phyloP scores from a whole-genome alignment of 2,797 vertebrate genomes.

The Merluccius polli region DNA sequence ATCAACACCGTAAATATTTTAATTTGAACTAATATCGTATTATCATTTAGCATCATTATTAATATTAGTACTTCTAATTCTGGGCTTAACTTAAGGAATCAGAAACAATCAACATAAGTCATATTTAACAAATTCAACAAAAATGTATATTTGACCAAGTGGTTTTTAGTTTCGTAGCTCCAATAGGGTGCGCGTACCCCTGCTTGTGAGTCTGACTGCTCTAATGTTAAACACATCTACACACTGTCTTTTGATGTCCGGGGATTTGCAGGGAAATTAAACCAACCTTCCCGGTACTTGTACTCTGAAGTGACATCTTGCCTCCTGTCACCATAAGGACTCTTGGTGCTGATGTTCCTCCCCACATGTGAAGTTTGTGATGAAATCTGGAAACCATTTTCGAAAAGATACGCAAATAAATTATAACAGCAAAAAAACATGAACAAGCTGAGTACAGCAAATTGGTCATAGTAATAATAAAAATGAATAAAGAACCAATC shows the following conservation, averaged over 20 bases:
- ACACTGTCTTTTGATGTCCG: background rate
- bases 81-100: background rate
- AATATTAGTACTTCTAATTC: background rate
- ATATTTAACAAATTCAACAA: too few relatives aligned
- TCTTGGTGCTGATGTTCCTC: constrained; percentile 87
- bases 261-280: background rate
- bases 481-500: background rate
- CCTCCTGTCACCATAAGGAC: constrained; percentile 76
- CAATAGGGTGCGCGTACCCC: too few relatives aligned
- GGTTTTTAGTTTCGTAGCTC: too few relatives aligned
- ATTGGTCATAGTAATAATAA: background rate
- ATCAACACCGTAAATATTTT: too few relatives aligned
- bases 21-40: too few relatives aligned
- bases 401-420: background rate
- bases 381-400: constrained; percentile 30
- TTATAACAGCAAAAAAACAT: background rate
- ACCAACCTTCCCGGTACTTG: constrained; percentile 88
- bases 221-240: background rate
- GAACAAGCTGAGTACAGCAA: too few relatives aligned
- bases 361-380: constrained; percentile 68
- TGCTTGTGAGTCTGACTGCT: too few relatives aligned
- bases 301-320: constrained; percentile 86
- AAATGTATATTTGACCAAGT: too few relatives aligned
- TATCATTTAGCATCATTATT: background rate
- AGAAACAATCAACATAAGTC: background rate